Percentiles rank a stretch among this genome's conserved stretches.
Conservation (phyloP, 2,797 vertebrate species). For the Tarsius wallacei region DNA sequence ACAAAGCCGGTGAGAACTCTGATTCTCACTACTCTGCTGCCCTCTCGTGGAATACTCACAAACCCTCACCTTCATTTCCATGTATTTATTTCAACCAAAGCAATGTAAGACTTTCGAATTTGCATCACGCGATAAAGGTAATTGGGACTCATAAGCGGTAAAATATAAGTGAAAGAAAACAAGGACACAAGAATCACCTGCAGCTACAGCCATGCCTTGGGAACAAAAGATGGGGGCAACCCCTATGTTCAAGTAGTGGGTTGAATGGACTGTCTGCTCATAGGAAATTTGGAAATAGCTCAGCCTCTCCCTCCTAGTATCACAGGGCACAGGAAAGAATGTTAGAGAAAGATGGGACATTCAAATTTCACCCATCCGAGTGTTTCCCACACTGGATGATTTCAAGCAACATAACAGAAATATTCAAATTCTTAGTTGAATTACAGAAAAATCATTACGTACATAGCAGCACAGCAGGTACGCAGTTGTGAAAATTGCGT, state of each 20-base stretch:
- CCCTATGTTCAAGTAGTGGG: fast-evolving
- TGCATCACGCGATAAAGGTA: background rate
- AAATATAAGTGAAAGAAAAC: constrained; percentile 28
- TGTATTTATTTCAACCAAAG: background rate
- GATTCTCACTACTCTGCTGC: constrained; percentile 90
- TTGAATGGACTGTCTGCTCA: background rate
- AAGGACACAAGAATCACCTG: background rate
- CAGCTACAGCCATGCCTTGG: fast-evolving
- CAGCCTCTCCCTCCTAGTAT: background rate
- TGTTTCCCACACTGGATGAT: background rate
- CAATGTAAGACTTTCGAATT: background rate
- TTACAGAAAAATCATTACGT: background rate
- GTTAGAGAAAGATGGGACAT: background rate
- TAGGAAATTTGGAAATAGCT: background rate
- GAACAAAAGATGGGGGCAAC: background rate
- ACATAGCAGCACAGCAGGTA: background rate
- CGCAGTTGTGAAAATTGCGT: background rate
- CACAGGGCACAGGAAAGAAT: background rate
- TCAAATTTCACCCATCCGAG: background rate
- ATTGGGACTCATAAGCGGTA: constrained; percentile 7
- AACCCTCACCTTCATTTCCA: background rate
- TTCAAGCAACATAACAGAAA: background rate
- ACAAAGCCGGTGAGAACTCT: background rate
- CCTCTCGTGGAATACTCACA: constrained; percentile 83
- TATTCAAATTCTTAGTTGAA: background rate